Base-by-base conservation (phyloP, 2,113 vertebrate genomes). In the Grus americana region DNA sequence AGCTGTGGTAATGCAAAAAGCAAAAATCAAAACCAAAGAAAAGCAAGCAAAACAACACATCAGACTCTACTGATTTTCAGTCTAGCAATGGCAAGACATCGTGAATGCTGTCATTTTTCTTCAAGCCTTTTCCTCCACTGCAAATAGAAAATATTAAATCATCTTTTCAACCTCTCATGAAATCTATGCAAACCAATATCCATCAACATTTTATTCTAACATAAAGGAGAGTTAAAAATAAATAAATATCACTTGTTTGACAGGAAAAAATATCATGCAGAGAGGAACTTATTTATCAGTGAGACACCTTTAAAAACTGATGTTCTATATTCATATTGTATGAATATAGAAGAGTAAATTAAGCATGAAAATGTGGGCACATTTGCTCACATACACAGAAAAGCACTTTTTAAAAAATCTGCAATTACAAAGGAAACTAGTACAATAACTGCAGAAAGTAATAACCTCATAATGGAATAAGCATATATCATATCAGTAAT, bases 1-100 rank as follows among this genome's bases (percentile, higher is more conserved):
- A 52, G 5, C 9, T 0, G 0, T 34, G 8, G 11, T 65, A 13
- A 34, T 67, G 36, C 2, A 52, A 66, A 85, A 81, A 34, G 2
- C 6, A 63, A 75, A 58, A 49, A 24, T 26, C 1, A 1, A n/a
- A 91, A 70, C 1, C 3, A 34, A 70, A 76, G 14, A 20, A 67
- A 42, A 70, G 5, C 4, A 46, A 81, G 27, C 5, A 66, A 87
- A 78, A 12, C 6, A 70, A 7, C 19, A 36, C 4, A 17, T 29
- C 30, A 79, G 15, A n/a, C 10, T 46, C 6, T 7, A 32, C 52
- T 34, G 42, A 47, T 61, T 86, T 87, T 79, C 57, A 86, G 27
- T 24, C 16, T 26, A 61, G n/a, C 17, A 70, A n/a, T n/a, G 26
- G 16, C 20, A 86, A 67, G 34, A 47, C 5, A 59, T 61, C 16